These are phyloP conservation scores for Melanchra persicariae DNA, from an alignment of 2,888 invertebrate genomes.

Conservation along the genomic window DNA sequence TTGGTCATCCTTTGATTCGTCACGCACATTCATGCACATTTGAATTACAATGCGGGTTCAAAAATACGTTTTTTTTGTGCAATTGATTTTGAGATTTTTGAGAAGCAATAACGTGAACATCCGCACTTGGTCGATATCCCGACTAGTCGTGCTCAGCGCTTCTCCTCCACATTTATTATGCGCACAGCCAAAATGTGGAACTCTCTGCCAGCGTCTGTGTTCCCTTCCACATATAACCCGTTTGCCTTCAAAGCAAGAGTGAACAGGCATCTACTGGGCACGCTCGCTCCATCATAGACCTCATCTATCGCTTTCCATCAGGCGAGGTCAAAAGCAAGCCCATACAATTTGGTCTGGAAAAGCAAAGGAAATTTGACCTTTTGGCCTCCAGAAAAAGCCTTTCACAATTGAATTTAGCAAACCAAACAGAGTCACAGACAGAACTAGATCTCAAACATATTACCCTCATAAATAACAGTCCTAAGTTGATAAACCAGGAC, in stretches of 20 bases:
- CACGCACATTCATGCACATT: not conserved
- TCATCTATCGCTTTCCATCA: no score
- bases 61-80: not conserved
- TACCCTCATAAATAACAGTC: constrained; percentile 36
- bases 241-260: no score
- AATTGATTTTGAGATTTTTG: not conserved
- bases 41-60: not conserved
- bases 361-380: no score
- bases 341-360: not conserved
- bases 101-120: not conserved
- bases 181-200: no score
- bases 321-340: no score
- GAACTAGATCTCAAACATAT: constrained; percentile 29
- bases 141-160: no score
- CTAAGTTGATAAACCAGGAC: constrained; percentile 32
- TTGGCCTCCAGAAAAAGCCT: not conserved
- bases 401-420: not conserved
- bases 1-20: not conserved
- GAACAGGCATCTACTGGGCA: no score
- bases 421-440: constrained; percentile 3
- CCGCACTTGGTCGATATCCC: no score
- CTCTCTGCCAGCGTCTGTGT: no score
- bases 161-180: no score
- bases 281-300: no score
- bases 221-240: no score